Conservation (phyloP, 2,113 vertebrate species). For the Setophaga petechia region DNA sequence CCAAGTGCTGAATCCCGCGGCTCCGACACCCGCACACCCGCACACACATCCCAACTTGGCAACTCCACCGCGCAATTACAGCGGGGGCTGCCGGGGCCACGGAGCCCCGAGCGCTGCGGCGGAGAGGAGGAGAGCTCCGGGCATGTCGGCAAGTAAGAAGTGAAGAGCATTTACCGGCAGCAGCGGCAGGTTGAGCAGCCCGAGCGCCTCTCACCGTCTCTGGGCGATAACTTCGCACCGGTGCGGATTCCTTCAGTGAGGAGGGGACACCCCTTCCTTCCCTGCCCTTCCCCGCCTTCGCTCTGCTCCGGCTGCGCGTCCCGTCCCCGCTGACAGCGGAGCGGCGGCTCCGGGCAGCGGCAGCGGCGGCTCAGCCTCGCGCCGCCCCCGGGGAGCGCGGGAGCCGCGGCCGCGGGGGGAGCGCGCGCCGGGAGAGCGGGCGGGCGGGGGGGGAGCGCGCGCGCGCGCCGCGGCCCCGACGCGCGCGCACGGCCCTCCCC, state of each 20-base stretch:
- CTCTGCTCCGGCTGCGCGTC: background rate
- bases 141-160: conserved; percentile 67
- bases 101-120: conserved; percentile 40
- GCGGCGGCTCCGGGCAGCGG: background rate
- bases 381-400: background rate
- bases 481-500: too few relatives aligned
- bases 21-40: background rate
- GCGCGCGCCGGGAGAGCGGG: too few relatives aligned
- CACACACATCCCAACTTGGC: conserved; percentile 64
- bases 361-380: background rate
- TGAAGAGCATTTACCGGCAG: conserved; percentile 77
- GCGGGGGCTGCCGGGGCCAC: background rate
- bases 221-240: conserved; percentile 75
- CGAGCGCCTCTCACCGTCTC: conserved; percentile 74
- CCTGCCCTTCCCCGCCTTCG: background rate
- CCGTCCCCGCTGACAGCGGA: conserved; percentile 33
- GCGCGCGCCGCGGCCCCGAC: too few relatives aligned
- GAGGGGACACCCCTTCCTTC: conserved; percentile 55
- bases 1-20: conserved; percentile 69
- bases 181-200: conserved; percentile 68
- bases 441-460: too few relatives aligned
- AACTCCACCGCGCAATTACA: conserved; percentile 39
- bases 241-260: conserved; percentile 75
- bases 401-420: too few relatives aligned
- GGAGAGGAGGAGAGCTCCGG: conserved; percentile 43